Percentiles rank a stretch among this genome's conserved stretches.
phyloP scores from a whole-genome alignment of 2,888 invertebrate species.

The Drosophila pegasa region DNA sequence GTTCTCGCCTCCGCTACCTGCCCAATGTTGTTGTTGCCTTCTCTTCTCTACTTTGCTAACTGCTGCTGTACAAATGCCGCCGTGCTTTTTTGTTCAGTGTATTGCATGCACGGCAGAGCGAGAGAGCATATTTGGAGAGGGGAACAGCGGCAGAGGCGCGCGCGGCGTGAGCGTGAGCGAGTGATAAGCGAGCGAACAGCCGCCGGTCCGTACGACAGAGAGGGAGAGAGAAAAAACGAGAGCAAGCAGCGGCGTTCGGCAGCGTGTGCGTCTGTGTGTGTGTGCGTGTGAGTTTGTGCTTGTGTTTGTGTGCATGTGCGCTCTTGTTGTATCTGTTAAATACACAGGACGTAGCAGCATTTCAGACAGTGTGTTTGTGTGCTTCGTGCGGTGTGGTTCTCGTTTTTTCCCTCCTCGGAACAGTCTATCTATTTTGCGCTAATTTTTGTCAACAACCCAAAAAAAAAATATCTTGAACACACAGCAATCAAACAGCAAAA shows the following conservation, averaged over 20 bases:
- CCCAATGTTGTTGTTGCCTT: conserved; percentile 73
- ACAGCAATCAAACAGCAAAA: conserved; percentile 68
- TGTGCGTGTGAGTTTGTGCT: conserved; percentile 3
- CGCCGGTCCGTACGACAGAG: conserved; percentile 38
- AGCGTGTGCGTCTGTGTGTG: conserved; percentile 13
- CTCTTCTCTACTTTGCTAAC: conserved; percentile 75
- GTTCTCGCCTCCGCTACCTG: conserved; percentile 54
- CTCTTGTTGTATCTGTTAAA: conserved; percentile 69
- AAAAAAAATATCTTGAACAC: conserved; percentile 64
- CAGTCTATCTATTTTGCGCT: conserved; percentile 70
- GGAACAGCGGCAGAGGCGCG: conserved; percentile 31
- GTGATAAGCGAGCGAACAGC: conserved; percentile 50
- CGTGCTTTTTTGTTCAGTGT: conserved; percentile 74
- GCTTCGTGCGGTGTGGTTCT: conserved; percentile 82
- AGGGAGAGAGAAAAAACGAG: conserved; percentile 42
- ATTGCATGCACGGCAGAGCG: conserved; percentile 43
- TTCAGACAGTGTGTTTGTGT: conserved; percentile 82
- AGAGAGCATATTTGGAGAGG: conserved; percentile 35
- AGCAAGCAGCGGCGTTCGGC: conserved; percentile 24
- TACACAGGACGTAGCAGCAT: conserved; percentile 75
- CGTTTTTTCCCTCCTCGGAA: conserved; percentile 64
- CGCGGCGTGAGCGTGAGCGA: conserved; percentile 38
- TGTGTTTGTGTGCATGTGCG: conserved; percentile 23
- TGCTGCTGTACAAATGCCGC: conserved; percentile 74
- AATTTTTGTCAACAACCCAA: conserved; percentile 75